Evolutionary conservation across 2,113 vertebrate species (phyloP).

Genomic region (Bettongia penicillata): DNA sequence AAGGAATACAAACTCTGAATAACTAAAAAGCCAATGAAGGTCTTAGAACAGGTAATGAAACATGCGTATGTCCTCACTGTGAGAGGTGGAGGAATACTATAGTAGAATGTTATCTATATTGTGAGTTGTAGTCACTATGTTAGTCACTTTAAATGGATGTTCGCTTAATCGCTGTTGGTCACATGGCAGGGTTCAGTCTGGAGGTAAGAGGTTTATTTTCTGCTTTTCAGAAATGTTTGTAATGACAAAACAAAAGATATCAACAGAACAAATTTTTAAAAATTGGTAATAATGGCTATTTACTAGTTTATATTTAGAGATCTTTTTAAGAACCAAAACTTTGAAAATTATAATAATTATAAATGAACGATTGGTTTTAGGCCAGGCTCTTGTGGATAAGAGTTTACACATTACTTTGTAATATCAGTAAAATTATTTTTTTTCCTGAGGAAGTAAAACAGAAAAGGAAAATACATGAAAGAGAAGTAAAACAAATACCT

Average conservation of each 20-base stretch:
- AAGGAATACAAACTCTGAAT: too few species aligned
- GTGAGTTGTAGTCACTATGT: neutral
- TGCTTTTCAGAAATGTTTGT: too few species aligned
- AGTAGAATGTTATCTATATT: neutral
- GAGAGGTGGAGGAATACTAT: neutral
- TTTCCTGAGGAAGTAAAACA: neutral
- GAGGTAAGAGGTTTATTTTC: too few species aligned
- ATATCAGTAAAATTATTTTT: neutral
- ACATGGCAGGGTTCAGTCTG: neutral
- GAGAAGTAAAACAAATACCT: constrained; percentile 69
- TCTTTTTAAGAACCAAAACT: neutral
- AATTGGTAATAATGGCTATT: too few species aligned
- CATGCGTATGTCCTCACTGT: too few species aligned
- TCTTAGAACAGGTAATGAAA: too few species aligned
- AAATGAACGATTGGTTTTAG: neutral
- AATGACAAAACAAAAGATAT: too few species aligned
- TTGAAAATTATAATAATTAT: neutral
- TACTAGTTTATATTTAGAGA: neutral
- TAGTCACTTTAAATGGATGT: neutral
- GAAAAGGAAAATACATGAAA: neutral
- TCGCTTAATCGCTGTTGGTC: neutral
- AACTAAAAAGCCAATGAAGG: too few species aligned
- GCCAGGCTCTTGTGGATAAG: neutral
- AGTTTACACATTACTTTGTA: neutral
- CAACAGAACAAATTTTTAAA: too few species aligned